Conservation (phyloP, 2,888 invertebrate species). For the Prionchulus punctatus region DNA sequence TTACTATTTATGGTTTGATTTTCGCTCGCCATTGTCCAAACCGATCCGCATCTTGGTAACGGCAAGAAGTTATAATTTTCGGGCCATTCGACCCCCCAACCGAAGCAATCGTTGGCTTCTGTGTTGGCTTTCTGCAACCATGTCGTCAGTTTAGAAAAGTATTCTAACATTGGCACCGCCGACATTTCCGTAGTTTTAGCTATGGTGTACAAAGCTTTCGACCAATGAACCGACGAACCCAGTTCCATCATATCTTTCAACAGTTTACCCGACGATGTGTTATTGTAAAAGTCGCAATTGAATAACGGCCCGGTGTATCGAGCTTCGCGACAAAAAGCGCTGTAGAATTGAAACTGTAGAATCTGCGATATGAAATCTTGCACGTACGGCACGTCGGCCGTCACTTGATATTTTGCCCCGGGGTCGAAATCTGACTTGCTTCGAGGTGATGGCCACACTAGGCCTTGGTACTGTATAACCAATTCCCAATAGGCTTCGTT, state of each 20-base stretch:
- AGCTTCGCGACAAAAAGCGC: slow-evolving; percentile 67
- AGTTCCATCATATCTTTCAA: slow-evolving; percentile 9
- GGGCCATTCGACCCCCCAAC: slow-evolving; percentile 7
- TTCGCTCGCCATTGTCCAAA: no score
- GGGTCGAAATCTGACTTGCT: slow-evolving; percentile 31
- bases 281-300: slow-evolving; percentile 76
- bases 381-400: slow-evolving; percentile 13
- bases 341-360: slow-evolving; percentile 79
- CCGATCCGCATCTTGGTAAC: neutral
- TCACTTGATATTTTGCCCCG: slow-evolving; percentile 7
- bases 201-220: slow-evolving; percentile 11
- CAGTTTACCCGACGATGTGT: slow-evolving; percentile 61
- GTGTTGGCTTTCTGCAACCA: slow-evolving; percentile 50
- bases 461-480: slow-evolving; percentile 51
- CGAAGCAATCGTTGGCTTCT: slow-evolving; percentile 1
- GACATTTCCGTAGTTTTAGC: slow-evolving; percentile 45
- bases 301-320: slow-evolving; percentile 65
- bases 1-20: no score
- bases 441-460: neutral
- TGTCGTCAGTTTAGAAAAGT: slow-evolving; percentile 68
- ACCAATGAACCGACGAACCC: slow-evolving; percentile 14
- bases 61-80: neutral
- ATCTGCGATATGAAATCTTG: slow-evolving; percentile 82
- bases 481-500: slow-evolving; percentile 79
- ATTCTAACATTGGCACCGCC: slow-evolving; percentile 64